These are phyloP conservation scores for Hirudinaria manillensis DNA, from an alignment of 2,888 invertebrate genomes.

Conservation along the genomic window DNA sequence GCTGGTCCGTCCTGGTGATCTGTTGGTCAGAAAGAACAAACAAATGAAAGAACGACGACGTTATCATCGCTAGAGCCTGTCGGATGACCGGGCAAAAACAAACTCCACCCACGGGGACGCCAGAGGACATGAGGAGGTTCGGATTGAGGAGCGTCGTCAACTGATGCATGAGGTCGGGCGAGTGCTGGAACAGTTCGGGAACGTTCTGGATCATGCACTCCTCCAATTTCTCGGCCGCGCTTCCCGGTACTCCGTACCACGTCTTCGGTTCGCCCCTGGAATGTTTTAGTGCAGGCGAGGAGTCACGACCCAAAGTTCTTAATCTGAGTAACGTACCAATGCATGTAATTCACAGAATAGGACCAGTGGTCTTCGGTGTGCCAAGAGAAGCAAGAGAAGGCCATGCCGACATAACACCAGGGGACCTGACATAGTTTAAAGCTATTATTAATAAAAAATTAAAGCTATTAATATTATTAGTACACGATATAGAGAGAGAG, in stretches of 20 bases:
- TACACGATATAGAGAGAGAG: too few species aligned
- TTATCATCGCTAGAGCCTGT: conserved; percentile 44
- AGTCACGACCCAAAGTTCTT: too few species aligned
- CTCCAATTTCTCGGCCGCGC: conserved; percentile 85
- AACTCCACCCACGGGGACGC: conserved; percentile 55
- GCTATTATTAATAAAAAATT: background rate
- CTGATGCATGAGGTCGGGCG: conserved; percentile 89
- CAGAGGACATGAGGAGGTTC: conserved; percentile 79
- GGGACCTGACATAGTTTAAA: conserved; percentile 69
- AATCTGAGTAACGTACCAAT: conserved; percentile 65
- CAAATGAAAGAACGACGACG: background rate
- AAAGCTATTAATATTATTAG: background rate
- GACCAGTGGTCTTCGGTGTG: conserved; percentile 99
- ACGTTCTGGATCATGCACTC: conserved; percentile 87
- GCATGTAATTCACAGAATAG: conserved; percentile 96
- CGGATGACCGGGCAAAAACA: background rate
- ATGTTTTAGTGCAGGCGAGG: background rate
- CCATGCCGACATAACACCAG: conserved; percentile 99
- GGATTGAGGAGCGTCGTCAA: conserved; percentile 98
- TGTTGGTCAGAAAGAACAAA: conserved; percentile 42
- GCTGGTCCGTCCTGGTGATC: conserved; percentile 79
- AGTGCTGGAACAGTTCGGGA: conserved; percentile 88
- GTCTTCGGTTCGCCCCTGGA: conserved; percentile 88
- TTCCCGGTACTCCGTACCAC: conserved; percentile 93
- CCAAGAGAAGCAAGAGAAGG: conserved; percentile 99